Conservation (phyloP, 2,797 vertebrate species). For the Sebastes kiyomatsui region DNA sequence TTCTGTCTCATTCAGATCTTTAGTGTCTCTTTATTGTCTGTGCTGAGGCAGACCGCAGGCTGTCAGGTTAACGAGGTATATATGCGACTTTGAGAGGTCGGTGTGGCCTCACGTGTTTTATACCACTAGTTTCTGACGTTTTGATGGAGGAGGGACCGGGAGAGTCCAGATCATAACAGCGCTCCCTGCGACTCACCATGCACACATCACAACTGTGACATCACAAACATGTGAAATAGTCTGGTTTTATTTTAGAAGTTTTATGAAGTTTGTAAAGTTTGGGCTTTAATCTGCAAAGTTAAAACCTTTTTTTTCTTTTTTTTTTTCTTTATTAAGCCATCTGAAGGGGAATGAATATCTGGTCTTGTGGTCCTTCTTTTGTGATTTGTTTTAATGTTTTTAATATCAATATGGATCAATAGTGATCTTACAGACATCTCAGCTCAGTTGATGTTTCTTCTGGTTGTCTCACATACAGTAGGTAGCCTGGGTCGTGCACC, state of each 20-base stretch:
- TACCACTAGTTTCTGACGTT: constrained; percentile 87
- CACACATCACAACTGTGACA: constrained; percentile 14
- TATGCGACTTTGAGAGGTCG: constrained; percentile 54
- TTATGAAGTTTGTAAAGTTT: background rate
- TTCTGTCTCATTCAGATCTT: constrained; percentile 47
- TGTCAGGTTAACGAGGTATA: constrained; percentile 55
- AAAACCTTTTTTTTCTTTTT: fast-evolving
- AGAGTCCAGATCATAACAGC: constrained; percentile 37
- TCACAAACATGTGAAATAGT: background rate
- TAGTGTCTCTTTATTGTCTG: constrained; percentile 21
- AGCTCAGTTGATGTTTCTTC: background rate
- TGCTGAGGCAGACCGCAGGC: constrained; percentile 47
- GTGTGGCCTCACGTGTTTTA: constrained; percentile 79
- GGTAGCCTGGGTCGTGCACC: constrained; percentile 4
- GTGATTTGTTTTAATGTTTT: background rate
- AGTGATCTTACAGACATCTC: background rate
- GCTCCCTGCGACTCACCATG: constrained; percentile 17
- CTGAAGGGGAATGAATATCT: background rate
- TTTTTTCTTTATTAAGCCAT: background rate
- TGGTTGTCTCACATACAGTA: background rate
- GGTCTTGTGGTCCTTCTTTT: background rate
- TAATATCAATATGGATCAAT: background rate
- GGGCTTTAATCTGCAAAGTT: background rate
- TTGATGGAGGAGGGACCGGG: constrained; percentile 83
- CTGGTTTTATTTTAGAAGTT: background rate